Percentiles rank a stretch among this genome's conserved stretches.
These are phyloP conservation scores for Plagodis dolabraria DNA, from an alignment of 2,888 invertebrate genomes.

Conservation along the genomic window DNA sequence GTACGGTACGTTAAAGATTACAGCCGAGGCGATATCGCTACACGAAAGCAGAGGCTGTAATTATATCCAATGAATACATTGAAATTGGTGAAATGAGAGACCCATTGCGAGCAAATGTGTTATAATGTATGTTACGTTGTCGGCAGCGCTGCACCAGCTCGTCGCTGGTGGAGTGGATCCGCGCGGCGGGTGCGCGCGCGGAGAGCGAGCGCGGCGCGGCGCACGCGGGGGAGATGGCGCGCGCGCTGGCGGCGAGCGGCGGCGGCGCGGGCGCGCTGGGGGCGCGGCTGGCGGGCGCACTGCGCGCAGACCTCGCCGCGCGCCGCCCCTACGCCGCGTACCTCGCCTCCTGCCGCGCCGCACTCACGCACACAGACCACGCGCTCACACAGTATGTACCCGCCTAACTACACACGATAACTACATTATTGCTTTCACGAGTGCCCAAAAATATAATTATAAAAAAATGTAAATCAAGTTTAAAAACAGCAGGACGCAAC, in stretches of 20 bases:
- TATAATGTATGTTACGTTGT: neutral
- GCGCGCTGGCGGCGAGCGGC: conserved; percentile 45
- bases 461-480: no score
- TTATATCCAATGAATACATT: no score
- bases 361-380: conserved; percentile 61
- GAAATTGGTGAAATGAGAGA: no score
- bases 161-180: conserved; percentile 71
- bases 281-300: conserved; percentile 65
- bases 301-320: conserved; percentile 74
- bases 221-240: conserved; percentile 45
- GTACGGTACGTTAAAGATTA: no score
- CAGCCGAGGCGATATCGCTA: no score
- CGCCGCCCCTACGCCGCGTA: conserved; percentile 73
- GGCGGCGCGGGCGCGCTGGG: conserved; percentile 37
- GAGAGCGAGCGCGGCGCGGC: conserved; percentile 52
- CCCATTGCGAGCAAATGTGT: no score
- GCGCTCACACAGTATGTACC: conserved; percentile 36
- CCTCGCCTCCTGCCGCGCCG: conserved; percentile 68
- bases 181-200: conserved; percentile 57
- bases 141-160: conserved; percentile 65
- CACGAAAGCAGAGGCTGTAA: no score
- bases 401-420: no score
- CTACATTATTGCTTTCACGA: no score
- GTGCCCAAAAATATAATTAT: no score
- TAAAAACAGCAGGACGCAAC: no score